Conservation (phyloP, 2,113 vertebrate species). For the Speoplatyrhinus poulsoni region DNA sequence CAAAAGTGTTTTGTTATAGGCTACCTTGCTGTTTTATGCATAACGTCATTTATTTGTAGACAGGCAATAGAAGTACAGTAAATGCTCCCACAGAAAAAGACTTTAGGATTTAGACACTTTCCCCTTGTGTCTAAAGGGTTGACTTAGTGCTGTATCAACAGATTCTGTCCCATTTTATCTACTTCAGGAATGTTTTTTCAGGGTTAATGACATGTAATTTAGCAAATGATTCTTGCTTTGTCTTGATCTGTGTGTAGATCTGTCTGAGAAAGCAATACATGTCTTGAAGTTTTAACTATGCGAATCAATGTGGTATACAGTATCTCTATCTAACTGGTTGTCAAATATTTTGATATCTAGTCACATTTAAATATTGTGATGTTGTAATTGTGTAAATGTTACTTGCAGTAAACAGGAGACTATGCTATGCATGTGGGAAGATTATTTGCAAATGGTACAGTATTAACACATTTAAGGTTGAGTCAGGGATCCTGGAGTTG, state of each 20-base stretch:
- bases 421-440: background rate
- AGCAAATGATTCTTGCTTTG: conserved; percentile 9
- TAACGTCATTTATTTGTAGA: conserved; percentile 2
- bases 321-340: background rate
- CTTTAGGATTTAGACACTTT: conserved; percentile 36
- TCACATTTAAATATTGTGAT: too few relatives aligned
- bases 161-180: conserved; percentile 42
- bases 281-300: background rate
- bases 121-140: conserved; percentile 30
- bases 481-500: too few relatives aligned
- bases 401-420: too few relatives aligned
- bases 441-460: background rate
- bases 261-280: background rate
- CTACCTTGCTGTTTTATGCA: conserved; percentile 2
- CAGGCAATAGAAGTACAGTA: conserved; percentile 18
- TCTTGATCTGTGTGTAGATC: conserved; percentile 2
- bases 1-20: background rate
- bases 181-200: conserved; percentile 9
- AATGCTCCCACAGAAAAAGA: conserved; percentile 15
- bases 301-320: background rate
- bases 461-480: background rate
- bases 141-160: conserved; percentile 51
- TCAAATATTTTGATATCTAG: background rate
- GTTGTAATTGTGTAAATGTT: too few relatives aligned
- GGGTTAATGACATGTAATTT: conserved; percentile 28